Conservation (phyloP, 2,888 invertebrate genomes). For the Venusia cambrica region DNA sequence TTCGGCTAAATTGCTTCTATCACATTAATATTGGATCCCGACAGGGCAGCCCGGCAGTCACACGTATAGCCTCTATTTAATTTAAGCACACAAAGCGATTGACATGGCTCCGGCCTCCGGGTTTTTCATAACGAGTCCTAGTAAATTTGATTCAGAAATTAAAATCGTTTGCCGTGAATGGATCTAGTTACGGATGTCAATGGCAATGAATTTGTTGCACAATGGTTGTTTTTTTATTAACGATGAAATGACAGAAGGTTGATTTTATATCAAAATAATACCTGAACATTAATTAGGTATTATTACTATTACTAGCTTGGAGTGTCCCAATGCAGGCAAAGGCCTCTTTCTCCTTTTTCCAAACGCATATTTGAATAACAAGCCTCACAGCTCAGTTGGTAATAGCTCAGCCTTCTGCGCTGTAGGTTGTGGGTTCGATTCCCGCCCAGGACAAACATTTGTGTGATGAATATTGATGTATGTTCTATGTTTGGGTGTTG, state of each 20-base stretch:
- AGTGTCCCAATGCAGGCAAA: no score
- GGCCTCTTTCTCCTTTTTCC: no score
- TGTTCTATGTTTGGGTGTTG: no score
- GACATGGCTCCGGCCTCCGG: constrained; percentile 62
- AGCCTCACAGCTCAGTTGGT: no score
- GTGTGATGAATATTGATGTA: no score
- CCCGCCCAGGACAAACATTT: no score
- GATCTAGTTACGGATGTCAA: constrained; percentile 45
- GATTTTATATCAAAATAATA: no score
- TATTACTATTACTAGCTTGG: no score
- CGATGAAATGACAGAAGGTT: constrained; percentile 5
- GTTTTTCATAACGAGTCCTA: constrained; percentile 59
- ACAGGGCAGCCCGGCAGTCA: constrained; percentile 48
- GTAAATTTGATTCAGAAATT: constrained; percentile 55
- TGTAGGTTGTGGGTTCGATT: no score
- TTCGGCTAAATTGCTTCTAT: constrained; percentile 66
- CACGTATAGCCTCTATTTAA: constrained; percentile 68
- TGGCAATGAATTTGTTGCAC: constrained; percentile 39
- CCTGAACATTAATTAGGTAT: no score
- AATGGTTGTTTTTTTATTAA: constrained; percentile 16
- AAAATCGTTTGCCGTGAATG: constrained; percentile 42
- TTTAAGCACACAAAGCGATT: constrained; percentile 73
- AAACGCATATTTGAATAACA: no score
- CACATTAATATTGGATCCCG: constrained; percentile 54
- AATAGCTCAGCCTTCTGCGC: no score